phyloP scores from a whole-genome alignment of 2,113 vertebrate genomes.

The Bufo bufo region DNA sequence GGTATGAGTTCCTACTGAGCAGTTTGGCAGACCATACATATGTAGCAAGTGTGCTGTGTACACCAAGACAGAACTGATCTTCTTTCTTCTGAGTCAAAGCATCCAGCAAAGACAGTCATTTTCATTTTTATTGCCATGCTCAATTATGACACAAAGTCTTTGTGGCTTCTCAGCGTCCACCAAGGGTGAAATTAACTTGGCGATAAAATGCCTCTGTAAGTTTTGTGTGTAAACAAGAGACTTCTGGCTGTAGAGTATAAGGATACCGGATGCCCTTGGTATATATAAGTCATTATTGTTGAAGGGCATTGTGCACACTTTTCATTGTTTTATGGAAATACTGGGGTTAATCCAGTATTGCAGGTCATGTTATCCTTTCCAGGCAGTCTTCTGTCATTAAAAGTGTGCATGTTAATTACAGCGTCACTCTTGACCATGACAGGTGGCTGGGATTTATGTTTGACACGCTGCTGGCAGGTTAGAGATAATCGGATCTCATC shows the following conservation, averaged over 20 bases:
- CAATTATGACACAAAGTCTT: conserved; percentile 57
- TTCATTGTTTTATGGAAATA: conserved; percentile 82
- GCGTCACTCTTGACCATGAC: conserved; percentile 91
- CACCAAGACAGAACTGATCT: conserved; percentile 58
- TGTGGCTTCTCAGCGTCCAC: conserved; percentile 55
- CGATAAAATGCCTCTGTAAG: conserved; percentile 45
- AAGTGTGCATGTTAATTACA: conserved; percentile 98
- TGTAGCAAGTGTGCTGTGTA: conserved; percentile 61
- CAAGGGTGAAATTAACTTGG: conserved; percentile 53
- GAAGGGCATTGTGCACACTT: conserved; percentile 54
- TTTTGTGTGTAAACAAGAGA: conserved; percentile 80
- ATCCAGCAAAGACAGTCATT: conserved; percentile 49
- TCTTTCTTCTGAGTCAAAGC: conserved; percentile 23
- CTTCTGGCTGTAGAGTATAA: conserved; percentile 66
- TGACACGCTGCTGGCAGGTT: conserved; percentile 94
- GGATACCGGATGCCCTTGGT: conserved; percentile 46
- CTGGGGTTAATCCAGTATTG: conserved; percentile 88
- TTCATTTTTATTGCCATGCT: conserved; percentile 84
- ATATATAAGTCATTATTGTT: conserved; percentile 17
- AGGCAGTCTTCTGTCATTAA: conserved; percentile 95
- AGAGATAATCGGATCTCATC: conserved; percentile 96
- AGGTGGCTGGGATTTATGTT: conserved; percentile 87
- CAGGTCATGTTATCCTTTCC: conserved; percentile 96
- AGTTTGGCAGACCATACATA: conserved; percentile 61
- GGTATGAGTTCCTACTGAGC: conserved; percentile 64